phyloP scores from a whole-genome alignment of 1,140 invertebrate genomes.

The Solen grandis region DNA sequence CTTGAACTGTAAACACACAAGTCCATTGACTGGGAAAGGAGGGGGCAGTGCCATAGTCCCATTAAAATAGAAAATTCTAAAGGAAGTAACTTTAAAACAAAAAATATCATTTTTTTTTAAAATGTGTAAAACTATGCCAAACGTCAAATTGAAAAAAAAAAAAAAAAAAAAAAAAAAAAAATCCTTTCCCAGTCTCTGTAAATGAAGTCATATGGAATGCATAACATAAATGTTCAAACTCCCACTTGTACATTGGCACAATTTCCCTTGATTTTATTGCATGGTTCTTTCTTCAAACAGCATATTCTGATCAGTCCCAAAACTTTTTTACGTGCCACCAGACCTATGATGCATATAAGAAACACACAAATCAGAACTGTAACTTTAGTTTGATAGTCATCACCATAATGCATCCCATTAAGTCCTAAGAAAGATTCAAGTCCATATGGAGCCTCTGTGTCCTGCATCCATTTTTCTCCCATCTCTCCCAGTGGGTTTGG shows the following conservation, averaged over 20 bases:
- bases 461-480: conserved; percentile 55
- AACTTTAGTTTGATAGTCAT: conserved; percentile 63
- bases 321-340: conserved; percentile 49
- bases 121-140: too few species aligned
- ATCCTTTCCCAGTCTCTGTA: too few species aligned
- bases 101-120: too few species aligned
- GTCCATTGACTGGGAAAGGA: too few species aligned
- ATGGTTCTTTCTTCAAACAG: conserved; percentile 49
- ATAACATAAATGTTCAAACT: too few species aligned
- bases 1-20: too few species aligned
- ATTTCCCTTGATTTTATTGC: conserved; percentile 40
- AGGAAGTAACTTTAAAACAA: too few species aligned
- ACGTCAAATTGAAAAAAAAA: too few species aligned
- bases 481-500: conserved; percentile 60
- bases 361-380: conserved; percentile 64
- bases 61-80: too few species aligned
- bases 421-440: conserved; percentile 56
- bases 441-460: conserved; percentile 29
- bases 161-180: too few species aligned
- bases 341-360: conserved; percentile 59
- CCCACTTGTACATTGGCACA: neutral
- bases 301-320: conserved; percentile 30
- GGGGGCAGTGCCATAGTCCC: too few species aligned
- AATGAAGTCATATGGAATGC: too few species aligned
- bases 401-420: conserved; percentile 61